Percentiles rank a stretch among this genome's conserved stretches.
Evolutionary conservation across 2,888 invertebrate species (phyloP).

Genomic region (Diarsia brunnea): DNA sequence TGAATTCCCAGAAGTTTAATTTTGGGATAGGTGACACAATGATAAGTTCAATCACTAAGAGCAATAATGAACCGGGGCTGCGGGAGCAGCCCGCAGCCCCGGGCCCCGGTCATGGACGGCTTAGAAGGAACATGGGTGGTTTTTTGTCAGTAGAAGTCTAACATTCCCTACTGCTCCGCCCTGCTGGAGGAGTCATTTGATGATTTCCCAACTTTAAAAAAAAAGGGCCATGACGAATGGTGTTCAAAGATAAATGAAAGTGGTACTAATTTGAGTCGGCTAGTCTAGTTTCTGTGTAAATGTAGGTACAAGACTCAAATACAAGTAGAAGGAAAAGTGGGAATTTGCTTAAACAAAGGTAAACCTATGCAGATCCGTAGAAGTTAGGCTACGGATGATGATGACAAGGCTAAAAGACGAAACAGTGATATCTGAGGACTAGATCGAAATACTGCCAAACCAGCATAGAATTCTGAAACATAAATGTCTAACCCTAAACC

Average conservation of each 20-base stretch:
- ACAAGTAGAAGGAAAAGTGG: neutral
- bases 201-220: too few species aligned
- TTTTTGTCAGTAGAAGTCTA: too few species aligned
- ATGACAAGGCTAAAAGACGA: neutral
- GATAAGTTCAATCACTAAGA: neutral
- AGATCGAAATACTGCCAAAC: neutral
- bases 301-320: neutral
- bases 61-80: too few species aligned
- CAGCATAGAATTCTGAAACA: neutral
- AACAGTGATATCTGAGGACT: neutral
- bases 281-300: neutral
- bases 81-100: too few species aligned
- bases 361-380: neutral
- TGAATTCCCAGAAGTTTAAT: conserved; percentile 12
- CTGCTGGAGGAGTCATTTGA: too few species aligned
- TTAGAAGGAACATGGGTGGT: too few species aligned
- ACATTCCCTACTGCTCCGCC: too few species aligned
- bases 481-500: neutral
- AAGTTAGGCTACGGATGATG: neutral
- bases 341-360: neutral
- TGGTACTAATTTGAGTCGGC: too few species aligned
- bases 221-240: too few species aligned
- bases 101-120: too few species aligned
- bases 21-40: conserved; percentile 1
- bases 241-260: neutral